phyloP scores from a whole-genome alignment of 1,140 invertebrate species.

The Sitodiplosis mosellana region DNA sequence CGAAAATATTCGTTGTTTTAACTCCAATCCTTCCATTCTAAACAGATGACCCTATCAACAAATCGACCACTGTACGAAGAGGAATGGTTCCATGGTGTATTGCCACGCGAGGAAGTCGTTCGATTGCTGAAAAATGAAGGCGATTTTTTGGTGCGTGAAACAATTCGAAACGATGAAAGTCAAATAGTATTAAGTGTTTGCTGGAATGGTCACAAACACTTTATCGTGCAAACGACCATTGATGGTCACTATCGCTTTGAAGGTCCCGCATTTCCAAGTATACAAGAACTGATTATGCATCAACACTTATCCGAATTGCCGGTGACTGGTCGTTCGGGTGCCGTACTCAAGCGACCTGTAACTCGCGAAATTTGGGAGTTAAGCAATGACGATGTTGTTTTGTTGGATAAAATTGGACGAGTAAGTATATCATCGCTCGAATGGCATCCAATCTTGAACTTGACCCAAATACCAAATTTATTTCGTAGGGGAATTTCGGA shows the following conservation, averaged over 20 bases:
- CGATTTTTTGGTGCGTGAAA: slow-evolving; percentile 88
- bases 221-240: slow-evolving; percentile 86
- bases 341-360: slow-evolving; percentile 71
- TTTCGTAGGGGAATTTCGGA: slow-evolving; percentile 81
- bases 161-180: slow-evolving; percentile 77
- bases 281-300: slow-evolving; percentile 76
- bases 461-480: not conserved
- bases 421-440: slow-evolving; percentile 33
- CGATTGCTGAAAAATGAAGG: slow-evolving; percentile 71
- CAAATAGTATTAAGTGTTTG: slow-evolving; percentile 88
- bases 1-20: not conserved
- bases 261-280: slow-evolving; percentile 78
- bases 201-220: slow-evolving; percentile 93
- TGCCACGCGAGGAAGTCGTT: slow-evolving; percentile 91
- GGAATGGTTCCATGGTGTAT: slow-evolving; percentile 94
- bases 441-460: slow-evolving; percentile 1
- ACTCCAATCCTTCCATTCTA: not conserved
- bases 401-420: slow-evolving; percentile 86
- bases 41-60: slow-evolving; percentile 22
- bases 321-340: slow-evolving; percentile 81
- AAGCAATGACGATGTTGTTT: slow-evolving; percentile 85
- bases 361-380: slow-evolving; percentile 88
- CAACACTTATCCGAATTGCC: slow-evolving; percentile 67
- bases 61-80: slow-evolving; percentile 58
- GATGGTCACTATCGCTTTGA: slow-evolving; percentile 90